Evolutionary conservation across 2,797 vertebrate genomes (phyloP), one percentile per base, ranked within the genome.

Genomic region (Artibeus lituratus): DNA sequence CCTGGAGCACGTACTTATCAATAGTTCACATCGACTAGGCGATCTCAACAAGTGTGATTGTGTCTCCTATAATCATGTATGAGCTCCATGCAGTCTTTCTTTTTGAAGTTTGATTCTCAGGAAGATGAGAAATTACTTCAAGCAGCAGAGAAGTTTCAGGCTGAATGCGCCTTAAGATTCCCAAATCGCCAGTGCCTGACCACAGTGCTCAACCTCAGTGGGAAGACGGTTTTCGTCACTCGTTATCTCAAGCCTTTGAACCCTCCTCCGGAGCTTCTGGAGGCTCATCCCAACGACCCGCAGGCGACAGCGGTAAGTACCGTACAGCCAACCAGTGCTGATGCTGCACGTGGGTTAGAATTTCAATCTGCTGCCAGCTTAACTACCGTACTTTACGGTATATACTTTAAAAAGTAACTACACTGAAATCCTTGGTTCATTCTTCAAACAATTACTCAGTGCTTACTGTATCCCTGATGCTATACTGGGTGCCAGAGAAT

Each of bases 161-260:
- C 97, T 67, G 99, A 99, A 8, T 99, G 99, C 44, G 97, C 97
- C 0, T 97, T 97, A 10, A 97, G 98, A 76, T 99, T 99, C 97
- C 99, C 99, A 0, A 98, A 95, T 80, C 99, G 99, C 3, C 99
- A 99, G 10, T 99, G 99, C 98, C 95, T 99, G 35, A 99, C 99
- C 81, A 99, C 99, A 0, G 99, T 99, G 73, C 99, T 99, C 29
- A 99, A 99, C 98, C 98, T 99, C 86, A 99, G 97, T 1, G 99
- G 99, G n/a, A 99, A 99, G 98, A 99, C 99, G 0, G 98, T 99
- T 80, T 99, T 99, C 96, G 97, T 99, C 97, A 99, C 99, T 0
- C 99, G 99, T 62, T 99, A 99, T 32, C 98, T 99, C 94, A 99
- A 98, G 90, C 98, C 99, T 1, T 98, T 99, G 78, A 99, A 98